Base-by-base conservation (phyloP, 2,797 vertebrate genomes). In the Schizopygopsis pylzovi region DNA sequence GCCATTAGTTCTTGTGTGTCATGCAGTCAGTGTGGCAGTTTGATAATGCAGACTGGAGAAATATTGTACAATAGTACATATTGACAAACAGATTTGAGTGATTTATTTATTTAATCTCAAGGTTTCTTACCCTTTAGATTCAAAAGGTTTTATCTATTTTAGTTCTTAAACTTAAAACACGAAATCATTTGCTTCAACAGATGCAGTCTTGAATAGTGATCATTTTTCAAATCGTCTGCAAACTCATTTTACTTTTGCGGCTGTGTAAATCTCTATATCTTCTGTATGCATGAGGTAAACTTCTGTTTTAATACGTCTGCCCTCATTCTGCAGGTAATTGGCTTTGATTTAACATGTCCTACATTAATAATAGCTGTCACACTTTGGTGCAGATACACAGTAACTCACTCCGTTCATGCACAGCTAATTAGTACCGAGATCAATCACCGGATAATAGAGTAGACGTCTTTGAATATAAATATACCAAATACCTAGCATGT, bases 331-430 rank as follows among this genome's bases (percentile, higher is more conserved):
- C 52, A 56, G 49, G n/a, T 85, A 71, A 85, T 85, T 71, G 67
- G 76, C 76, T 85, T 79, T 85, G 83, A 85, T 85, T 85, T 37
- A 85, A 79, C 76, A 59, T 45, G 79, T 71, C 47, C 63, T 84
- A 45, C 49, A 79, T 79, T 79, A 70, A 70, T 79, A 79, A 85
- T 70, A 78, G 67, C 83, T 79, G 65, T 85, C 76, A 85, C 39
- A 47, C 47, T 68, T 84, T 79, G 72, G 15, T 68, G 83, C 83
- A 22, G 49, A 79, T 45, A 79, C 37, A 59, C 49, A 70, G 63
- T 11, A 78, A 70, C 83, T 79, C 18, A 10, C 37, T 39, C 20
- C 1, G 43, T 83, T 76, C 59, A 18, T n/a, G 22, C 45, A 59
- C 47, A 71, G 63, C 63, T 47, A 70, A 84, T 84, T 79, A 78